Conservation (phyloP, 2,797 vertebrate genomes). For the Fundulus diaphanus region DNA sequence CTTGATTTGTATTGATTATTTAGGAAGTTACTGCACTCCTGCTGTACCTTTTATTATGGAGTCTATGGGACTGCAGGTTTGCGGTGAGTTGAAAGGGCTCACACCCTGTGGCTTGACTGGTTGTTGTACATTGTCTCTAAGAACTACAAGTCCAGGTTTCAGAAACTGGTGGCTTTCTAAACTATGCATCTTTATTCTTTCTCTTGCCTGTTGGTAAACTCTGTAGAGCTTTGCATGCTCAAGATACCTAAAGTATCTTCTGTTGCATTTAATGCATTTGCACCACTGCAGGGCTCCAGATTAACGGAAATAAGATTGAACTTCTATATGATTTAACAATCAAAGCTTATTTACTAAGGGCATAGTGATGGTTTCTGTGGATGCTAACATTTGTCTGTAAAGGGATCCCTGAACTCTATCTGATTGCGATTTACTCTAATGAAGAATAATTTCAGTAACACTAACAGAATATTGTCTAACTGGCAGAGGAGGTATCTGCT, state of each 20-base stretch:
- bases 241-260: slow-evolving; percentile 73
- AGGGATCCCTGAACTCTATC: slow-evolving; percentile 38
- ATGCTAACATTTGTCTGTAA: slow-evolving; percentile 61
- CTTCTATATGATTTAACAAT: slow-evolving; percentile 57
- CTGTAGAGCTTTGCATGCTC: slow-evolving; percentile 86
- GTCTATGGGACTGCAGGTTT: slow-evolving; percentile 88
- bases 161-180: slow-evolving; percentile 84
- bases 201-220: slow-evolving; percentile 81
- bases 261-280: slow-evolving; percentile 76
- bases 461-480: slow-evolving; percentile 75
- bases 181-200: slow-evolving; percentile 78
- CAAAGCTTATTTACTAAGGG: slow-evolving; percentile 47
- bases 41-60: slow-evolving; percentile 88
- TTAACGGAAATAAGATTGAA: slow-evolving; percentile 40
- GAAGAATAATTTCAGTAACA: slow-evolving; percentile 66
- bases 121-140: slow-evolving; percentile 79
- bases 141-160: slow-evolving; percentile 78
- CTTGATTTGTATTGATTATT: slow-evolving; percentile 88
- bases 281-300: slow-evolving; percentile 66
- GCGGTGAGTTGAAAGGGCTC: slow-evolving; percentile 86
- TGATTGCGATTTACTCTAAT: slow-evolving; percentile 50
- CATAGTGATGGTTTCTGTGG: slow-evolving; percentile 58
- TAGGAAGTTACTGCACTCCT: slow-evolving; percentile 88
- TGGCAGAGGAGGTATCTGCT: slow-evolving; percentile 52
- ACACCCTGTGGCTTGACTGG: slow-evolving; percentile 77